Evolutionary conservation across 2,113 vertebrate species (phyloP).

Genomic region (Cyprinodon brontotheroides): DNA sequence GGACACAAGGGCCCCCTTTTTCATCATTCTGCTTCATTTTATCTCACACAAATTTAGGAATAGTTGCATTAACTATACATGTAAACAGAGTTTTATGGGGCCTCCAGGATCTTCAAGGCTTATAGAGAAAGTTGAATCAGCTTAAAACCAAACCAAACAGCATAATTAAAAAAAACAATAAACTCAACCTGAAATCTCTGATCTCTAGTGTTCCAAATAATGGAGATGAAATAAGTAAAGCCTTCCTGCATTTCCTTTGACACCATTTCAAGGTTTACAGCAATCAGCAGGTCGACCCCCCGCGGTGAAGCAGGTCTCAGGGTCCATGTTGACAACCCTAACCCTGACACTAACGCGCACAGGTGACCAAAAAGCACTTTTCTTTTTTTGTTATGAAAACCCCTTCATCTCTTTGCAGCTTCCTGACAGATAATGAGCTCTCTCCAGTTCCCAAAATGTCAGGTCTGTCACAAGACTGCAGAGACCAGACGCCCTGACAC

Average conservation of each 20-base stretch:
- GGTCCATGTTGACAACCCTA: slow-evolving; percentile 55
- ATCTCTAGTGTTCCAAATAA: background rate
- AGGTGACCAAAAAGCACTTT: slow-evolving; percentile 31
- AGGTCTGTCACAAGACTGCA: slow-evolving; percentile 66
- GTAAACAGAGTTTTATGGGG: too few relatives aligned
- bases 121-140: background rate
- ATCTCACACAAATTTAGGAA: too few relatives aligned
- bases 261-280: slow-evolving; percentile 36
- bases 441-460: slow-evolving; percentile 65
- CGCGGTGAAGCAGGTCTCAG: slow-evolving; percentile 3
- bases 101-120: too few relatives aligned
- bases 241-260: slow-evolving; percentile 27
- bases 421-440: slow-evolving; percentile 64
- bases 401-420: slow-evolving; percentile 39
- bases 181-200: background rate
- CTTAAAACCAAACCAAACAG: background rate
- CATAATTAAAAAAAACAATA: background rate
- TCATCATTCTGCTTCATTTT: too few relatives aligned
- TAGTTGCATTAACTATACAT: too few relatives aligned
- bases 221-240: background rate
- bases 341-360: slow-evolving; percentile 54
- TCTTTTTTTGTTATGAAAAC: slow-evolving; percentile 39
- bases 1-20: too few relatives aligned
- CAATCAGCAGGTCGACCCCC: slow-evolving; percentile 49
- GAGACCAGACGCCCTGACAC: slow-evolving; percentile 56